Evolutionary conservation across 2,888 invertebrate species (phyloP), one percentile per base, ranked within the genome.

Genomic region (Apantesis nais): DNA sequence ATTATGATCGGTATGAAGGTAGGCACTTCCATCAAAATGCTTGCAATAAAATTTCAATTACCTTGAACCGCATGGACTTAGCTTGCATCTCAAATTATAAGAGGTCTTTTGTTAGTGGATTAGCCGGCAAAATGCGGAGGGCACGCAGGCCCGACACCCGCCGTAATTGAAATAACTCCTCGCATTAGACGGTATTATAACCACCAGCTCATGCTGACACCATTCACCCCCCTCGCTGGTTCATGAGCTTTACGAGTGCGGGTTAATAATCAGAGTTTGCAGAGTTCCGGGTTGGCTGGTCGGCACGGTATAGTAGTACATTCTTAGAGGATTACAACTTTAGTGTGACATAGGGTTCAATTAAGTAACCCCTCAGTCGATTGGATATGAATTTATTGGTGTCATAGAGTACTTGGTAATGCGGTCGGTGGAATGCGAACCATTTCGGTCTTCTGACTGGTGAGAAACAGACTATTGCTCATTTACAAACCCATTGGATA

Each of bases 11-110:
- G 62, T 69, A 75, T 74, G 75, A 79, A 77, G 73, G 69, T 70
- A 73, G 72, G 75, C 74, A 66, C 78, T 60, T 74, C 78, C 82
- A 84, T 83, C 84, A 83, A 82, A 86, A 84, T 78, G 78, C 69
- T 85, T 82, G 88, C 90, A 89, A 90, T 91, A 90, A 90, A 90
- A 88, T 89, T 89, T 86, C 88, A 88, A 89, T 89, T 89, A 88
- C 85, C 85, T 79, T 77, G 79, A 78, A 82, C 79, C 83, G 79
- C 80, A 80, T 74, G 76, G 82, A 77, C 80, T 85, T 81, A 81
- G 84, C 78, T 77, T 71, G 78, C 83, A 77, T 79, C 81, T 81
- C 81, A 83, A 85, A 88, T 85, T 85, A 85, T 88, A 85, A 82
- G 85, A 87, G 86, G 74, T 80, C 89, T 80, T 88, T 90, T 89